Evolutionary conservation across 2,888 invertebrate genomes (phyloP), one percentile per base, ranked within the genome.

Genomic region (Spodoptera picta): DNA sequence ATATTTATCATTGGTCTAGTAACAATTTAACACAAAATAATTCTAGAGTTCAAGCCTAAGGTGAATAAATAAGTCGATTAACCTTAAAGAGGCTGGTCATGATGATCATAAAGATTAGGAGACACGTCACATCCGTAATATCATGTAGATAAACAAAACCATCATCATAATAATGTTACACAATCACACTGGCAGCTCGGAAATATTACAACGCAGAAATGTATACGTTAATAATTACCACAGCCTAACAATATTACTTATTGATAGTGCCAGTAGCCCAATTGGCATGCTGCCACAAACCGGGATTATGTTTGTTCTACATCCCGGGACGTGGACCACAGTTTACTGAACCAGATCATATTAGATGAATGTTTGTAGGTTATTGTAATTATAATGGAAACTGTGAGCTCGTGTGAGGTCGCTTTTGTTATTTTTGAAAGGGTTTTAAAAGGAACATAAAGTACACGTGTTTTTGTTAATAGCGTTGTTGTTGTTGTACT

Each of bases 271-370:
- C 69, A 66, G 63, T 55, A 69, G 64, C 60, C 64, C 63, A 69
- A 77, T 73, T 79, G 79, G 79, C 79, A 71, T 46, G 50, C 57
- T 71, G 79, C 80, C 79, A 80, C 48, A 49, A 62, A 19, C 55
- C 27, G 24, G 52, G 77, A 67, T 73, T 70, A 67, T 73, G 73
- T 77, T 75, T 77, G 70, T 73, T 64, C 70, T 67, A 59, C 66
- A 64, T 72, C 64, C 71, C 67, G 45, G 64, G 59, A 49, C 43
- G 14, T 49, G 41, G 67, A 45, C 56, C 42, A 77, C 63, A 65
- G 69, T 73, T 63, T 63, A 63, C 57, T 46, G 58, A 60, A 49
- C 60, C 48, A 44, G 23, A 48, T 49, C 31, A 45, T 58, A 57
- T 60, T 60, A 48, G 49, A 65, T 65, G 45, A 6, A 52, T 61